phyloP scores from a whole-genome alignment of 2,888 invertebrate genomes.

The Frankliniella intonsa region DNA sequence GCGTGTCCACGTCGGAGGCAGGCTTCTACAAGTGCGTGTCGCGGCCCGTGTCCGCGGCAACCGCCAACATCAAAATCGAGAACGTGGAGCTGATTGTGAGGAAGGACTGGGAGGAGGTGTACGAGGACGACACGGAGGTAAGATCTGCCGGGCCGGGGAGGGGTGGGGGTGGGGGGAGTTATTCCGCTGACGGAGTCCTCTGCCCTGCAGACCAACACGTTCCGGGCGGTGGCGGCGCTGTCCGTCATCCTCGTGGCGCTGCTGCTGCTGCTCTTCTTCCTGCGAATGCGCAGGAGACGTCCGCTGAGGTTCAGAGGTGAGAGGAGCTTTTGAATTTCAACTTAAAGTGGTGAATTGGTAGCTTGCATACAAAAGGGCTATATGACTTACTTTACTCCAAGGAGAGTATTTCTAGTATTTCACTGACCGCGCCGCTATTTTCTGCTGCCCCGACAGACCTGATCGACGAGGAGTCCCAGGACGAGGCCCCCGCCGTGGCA shows the following conservation, averaged over 20 bases:
- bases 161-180: background rate
- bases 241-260: background rate
- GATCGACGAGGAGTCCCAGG: slow-evolving; percentile 25
- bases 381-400: too few relatives aligned
- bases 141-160: background rate
- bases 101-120: slow-evolving; percentile 47
- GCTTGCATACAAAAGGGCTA: too few relatives aligned
- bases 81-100: slow-evolving; percentile 57
- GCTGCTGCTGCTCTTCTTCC: slow-evolving; percentile 9
- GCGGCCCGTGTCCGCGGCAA: slow-evolving; percentile 52
- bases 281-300: background rate
- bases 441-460: background rate
- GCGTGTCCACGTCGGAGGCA: slow-evolving; percentile 57
- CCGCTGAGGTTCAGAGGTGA: slow-evolving; percentile 1
- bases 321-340: background rate
- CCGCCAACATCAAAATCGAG: slow-evolving; percentile 47
- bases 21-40: slow-evolving; percentile 64
- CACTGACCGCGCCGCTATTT: background rate
- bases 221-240: background rate
- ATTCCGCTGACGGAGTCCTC: background rate
- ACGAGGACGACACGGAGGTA: slow-evolving; percentile 47
- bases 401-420: too few relatives aligned
- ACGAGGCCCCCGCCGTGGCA: background rate
- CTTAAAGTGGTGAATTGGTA: too few relatives aligned
- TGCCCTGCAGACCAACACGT: background rate